Evolutionary conservation across 2,888 invertebrate species (phyloP), one percentile per base, ranked within the genome.

Genomic region (Labia minor): DNA sequence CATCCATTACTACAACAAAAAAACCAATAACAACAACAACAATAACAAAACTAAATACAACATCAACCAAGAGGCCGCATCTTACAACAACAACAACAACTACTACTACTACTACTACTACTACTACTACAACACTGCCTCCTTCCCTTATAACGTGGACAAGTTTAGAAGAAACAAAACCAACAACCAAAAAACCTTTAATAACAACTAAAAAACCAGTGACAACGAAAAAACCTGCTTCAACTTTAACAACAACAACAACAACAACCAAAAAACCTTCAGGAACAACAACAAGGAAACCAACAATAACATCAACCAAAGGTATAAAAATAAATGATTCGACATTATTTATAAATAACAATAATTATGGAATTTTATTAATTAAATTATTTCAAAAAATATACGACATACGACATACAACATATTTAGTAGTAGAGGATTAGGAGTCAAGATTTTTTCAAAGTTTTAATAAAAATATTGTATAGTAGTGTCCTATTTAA

Each of bases 181-280:
- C 63, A 19, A 63, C 63, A 63, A 63, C 63, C 20, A 63, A 20
- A 16, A 3, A 11, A 63, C 20, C 63, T 2, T 2, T 16, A 63
- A 19, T 21, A 18, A 19, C 18, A 63, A 63, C 21, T 2, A 63
- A 11, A 63, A 63, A 21, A 16, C 20, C 21, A 63, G 4, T 63
- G 2, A 63, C 21, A 63, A 63, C 21, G 21, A 63, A 21, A 63
- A 63, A 66, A 21, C 70, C 69, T 16, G 61, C 69, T 37, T 70
- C 69, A 37, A 70, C 69, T 63, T 71, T 72, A 63, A 66, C 69
- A 62, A 71, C 72, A 1, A 69, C 74, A 65, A 33, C 61, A 6
- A 67, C 33, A 67, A 69, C 70, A 14, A 66, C 62, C 19, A 62
- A 69, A 21, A 64, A 61, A 69, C 33, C 64, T 4, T 71, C 65